Evolutionary conservation across 2,797 vertebrate species (phyloP).

Genomic region (Erithacus rubecula): DNA sequence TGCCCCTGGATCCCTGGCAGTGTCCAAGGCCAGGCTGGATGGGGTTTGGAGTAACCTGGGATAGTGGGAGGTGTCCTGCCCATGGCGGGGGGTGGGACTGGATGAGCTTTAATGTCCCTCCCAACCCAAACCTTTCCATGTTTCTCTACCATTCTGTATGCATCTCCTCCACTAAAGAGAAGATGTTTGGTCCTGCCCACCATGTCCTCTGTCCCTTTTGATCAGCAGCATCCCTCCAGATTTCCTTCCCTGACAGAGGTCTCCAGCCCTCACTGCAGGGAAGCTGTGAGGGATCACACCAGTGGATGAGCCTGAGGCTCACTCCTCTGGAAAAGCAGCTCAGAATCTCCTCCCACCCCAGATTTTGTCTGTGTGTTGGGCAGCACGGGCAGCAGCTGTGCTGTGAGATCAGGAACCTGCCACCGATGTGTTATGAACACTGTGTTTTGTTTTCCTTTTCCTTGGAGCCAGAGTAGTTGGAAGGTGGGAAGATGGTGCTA

Average conservation of each 20-base stretch:
- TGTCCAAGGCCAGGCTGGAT: accelerated
- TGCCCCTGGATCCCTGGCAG: neutral
- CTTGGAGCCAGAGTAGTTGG: neutral
- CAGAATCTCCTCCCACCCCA: neutral
- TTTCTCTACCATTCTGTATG: neutral
- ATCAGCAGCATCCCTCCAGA: neutral
- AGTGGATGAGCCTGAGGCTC: accelerated
- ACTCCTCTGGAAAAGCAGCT: neutral
- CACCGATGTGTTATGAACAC: neutral
- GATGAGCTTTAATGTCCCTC: neutral
- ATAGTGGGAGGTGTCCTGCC: accelerated
- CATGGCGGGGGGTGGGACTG: accelerated
- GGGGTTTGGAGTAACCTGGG: accelerated
- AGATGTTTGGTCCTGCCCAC: neutral
- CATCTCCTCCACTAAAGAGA: neutral
- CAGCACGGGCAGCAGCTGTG: neutral
- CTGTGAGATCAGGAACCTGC: neutral
- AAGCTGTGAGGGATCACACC: neutral
- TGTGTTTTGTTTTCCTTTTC: neutral
- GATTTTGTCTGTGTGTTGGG: neutral
- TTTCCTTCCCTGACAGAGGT: neutral
- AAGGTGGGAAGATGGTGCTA: neutral
- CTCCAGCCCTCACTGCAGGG: neutral
- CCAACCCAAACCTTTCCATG: neutral
- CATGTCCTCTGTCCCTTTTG: neutral